Percentiles rank a stretch among this genome's conserved stretches.
Conservation (phyloP, 2,888 invertebrate species). For the Morpho achilles region DNA sequence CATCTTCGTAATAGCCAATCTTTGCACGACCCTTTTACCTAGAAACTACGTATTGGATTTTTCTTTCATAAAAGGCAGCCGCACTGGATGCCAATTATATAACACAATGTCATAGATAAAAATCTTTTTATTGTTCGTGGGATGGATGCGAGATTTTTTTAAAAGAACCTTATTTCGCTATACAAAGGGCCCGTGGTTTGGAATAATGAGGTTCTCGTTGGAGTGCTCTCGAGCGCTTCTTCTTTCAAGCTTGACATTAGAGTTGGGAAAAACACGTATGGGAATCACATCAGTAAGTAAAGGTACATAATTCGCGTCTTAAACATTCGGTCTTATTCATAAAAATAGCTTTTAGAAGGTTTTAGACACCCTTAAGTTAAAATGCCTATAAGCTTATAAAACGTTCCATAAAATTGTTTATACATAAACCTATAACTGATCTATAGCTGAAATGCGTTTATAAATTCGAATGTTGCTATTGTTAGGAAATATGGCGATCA, state of each 20-base stretch:
- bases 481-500: no score
- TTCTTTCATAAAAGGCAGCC: conserved; percentile 14
- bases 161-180: conserved; percentile 74
- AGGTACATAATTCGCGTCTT: conserved; percentile 3
- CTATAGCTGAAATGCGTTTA: no score
- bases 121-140: conserved; percentile 26
- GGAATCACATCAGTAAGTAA: conserved; percentile 11
- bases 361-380: no score
- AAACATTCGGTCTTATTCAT: no score
- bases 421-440: no score
- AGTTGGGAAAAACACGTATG: conserved; percentile 35
- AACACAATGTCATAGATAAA: conserved; percentile 24
- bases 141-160: conserved; percentile 65
- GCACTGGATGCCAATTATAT: conserved; percentile 20
- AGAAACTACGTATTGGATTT: conserved; percentile 10
- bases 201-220: conserved; percentile 71
- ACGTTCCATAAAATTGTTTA: no score
- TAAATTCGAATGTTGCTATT: no score
- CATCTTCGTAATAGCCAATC: neutral
- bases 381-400: no score
- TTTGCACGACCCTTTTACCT: conserved; percentile 3
- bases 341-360: no score
- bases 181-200: conserved; percentile 72
- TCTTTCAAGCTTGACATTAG: conserved; percentile 65
- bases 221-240: conserved; percentile 56